Evolutionary conservation across 2,113 vertebrate genomes (phyloP).

Genomic region (Montifringilla adamsi): DNA sequence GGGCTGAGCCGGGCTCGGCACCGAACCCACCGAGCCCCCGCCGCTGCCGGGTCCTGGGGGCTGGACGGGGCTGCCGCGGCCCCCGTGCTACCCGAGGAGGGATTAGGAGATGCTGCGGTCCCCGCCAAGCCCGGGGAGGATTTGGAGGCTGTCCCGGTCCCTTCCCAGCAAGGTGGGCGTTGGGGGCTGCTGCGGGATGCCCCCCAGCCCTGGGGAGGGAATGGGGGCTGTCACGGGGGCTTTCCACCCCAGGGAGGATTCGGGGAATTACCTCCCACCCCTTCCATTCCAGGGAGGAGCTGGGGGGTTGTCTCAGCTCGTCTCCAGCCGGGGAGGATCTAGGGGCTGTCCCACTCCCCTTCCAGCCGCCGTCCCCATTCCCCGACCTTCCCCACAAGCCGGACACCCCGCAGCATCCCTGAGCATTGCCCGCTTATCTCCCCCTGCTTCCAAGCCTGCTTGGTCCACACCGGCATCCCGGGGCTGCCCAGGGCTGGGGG

Average conservation of each 20-base stretch:
- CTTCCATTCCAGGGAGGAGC: background rate
- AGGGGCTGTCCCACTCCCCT: background rate
- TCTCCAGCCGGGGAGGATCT: background rate
- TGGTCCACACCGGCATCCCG: rapidly evolving
- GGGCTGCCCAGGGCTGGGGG: background rate
- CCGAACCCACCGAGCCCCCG: background rate
- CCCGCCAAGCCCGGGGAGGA: background rate
- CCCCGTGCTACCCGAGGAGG: background rate
- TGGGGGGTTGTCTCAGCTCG: no score
- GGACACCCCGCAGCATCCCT: background rate
- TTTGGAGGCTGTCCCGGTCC: background rate
- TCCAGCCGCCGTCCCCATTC: background rate
- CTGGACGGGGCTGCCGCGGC: background rate
- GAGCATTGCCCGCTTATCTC: background rate
- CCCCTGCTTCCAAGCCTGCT: background rate
- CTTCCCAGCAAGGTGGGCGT: background rate
- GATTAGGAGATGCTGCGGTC: background rate
- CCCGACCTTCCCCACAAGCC: background rate
- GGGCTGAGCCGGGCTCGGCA: background rate
- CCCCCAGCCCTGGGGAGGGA: background rate
- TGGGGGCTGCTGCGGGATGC: background rate
- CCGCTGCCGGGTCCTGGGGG: background rate
- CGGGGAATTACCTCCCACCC: background rate
- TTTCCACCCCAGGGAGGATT: background rate
- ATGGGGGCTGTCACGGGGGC: background rate